Evolutionary conservation across 2,888 invertebrate genomes (phyloP), one percentile per base, ranked within the genome.

Genomic region (Ophioninae sp.): DNA sequence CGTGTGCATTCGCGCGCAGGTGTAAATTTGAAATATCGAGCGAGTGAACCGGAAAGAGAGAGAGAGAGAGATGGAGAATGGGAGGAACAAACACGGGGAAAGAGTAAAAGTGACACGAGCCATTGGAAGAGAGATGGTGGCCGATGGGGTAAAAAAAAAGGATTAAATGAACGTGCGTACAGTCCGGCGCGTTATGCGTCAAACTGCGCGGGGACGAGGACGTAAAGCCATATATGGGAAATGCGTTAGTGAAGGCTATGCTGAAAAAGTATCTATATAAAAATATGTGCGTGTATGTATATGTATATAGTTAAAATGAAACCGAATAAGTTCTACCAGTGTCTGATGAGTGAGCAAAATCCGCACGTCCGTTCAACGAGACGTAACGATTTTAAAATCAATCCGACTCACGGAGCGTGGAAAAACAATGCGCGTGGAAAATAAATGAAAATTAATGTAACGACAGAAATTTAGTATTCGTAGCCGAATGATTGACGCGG

Each of bases 161-260:
- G 50, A 50, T 50, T 50, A 50, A 13, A 68, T 67, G 41, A 64
- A 70, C 44, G 70, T 73, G 83, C 62, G 56, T 17, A 74, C 57
- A 72, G 61, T 50, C 74, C 69, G 73, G 62, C 41, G 69, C 41
- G 74, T 73, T 70, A 70, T 78, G 65, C 78, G 69, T 37, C 81
- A 81, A 78, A 74, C 65, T 69, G 62, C 56, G 13, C 44, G 57
- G 17, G 17, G 17, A 17, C 50, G 50, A 50, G 23, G 56, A 59
- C 50, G 69, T 74, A 78, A 81, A 77, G 78, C 77, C 50, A 50
- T 50, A 3, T 50, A 50, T 83, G 69, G 59, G 68, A 50, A 70
- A 76, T 78, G 70, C 77, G 69, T 81, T 81, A 77, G 57, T 73
- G 73, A 81, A 70, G 70, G 73, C 65, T 70, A 21, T 30, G 21